phyloP scores from a whole-genome alignment of 2,797 vertebrate species.

The Gymnothorax javanicus region DNA sequence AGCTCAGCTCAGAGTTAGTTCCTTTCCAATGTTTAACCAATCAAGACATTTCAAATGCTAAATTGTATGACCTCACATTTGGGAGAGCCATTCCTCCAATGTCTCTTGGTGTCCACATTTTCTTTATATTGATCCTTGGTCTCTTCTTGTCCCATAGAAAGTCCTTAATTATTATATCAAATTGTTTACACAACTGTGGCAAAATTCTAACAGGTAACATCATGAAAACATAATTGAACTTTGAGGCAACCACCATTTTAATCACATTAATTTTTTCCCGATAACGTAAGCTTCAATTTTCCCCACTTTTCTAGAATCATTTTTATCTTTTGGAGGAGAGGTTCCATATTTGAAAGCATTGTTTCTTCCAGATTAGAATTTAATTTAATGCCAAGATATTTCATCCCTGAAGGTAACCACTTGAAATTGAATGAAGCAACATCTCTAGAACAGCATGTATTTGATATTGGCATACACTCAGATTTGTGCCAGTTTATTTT shows the following conservation, averaged over 20 bases:
- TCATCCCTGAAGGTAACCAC: too few species aligned
- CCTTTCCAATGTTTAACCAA: not conserved
- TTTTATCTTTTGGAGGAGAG: too few species aligned
- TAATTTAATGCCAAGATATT: too few species aligned
- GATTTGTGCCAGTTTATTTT: too few species aligned
- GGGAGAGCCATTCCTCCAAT: not conserved
- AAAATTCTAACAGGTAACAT: slow-evolving; percentile 6
- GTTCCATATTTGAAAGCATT: too few species aligned
- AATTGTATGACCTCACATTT: not conserved
- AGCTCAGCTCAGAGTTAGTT: not conserved
- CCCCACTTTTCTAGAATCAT: too few species aligned
- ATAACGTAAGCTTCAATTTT: not conserved
- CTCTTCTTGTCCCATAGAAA: slow-evolving; percentile 20
- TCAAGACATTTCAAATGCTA: not conserved
- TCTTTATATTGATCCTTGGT: not conserved
- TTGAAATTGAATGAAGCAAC: too few species aligned
- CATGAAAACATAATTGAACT: not conserved
- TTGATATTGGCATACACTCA: too few species aligned
- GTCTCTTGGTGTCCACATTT: not conserved
- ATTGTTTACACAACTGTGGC: slow-evolving; percentile 1
- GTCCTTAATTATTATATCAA: slow-evolving; percentile 9
- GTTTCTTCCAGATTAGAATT: too few species aligned
- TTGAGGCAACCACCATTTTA: not conserved
- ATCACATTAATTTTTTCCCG: not conserved
- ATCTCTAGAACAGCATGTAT: too few species aligned